Evolutionary conservation across 1,140 invertebrate genomes (phyloP).

Genomic region (Solen grandis): DNA sequence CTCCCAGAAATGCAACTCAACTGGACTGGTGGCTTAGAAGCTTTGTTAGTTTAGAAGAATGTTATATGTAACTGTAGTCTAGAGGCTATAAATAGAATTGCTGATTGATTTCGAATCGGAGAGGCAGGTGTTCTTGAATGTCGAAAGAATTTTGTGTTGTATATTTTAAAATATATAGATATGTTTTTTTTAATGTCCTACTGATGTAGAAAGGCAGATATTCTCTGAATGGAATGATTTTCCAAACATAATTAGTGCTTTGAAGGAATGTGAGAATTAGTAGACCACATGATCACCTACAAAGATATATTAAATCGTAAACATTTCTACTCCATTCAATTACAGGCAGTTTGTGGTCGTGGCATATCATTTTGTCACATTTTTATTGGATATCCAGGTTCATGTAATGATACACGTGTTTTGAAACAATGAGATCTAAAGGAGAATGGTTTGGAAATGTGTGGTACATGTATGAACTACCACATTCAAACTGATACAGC

Average conservation of each 20-base stretch:
- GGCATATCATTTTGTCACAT: not conserved
- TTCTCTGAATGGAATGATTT: conserved; percentile 26
- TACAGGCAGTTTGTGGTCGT: not conserved
- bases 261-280: conserved; percentile 59
- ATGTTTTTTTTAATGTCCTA: too few species aligned
- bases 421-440: not conserved
- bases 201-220: conserved; percentile 1
- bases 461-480: not conserved
- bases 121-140: conserved; percentile 11
- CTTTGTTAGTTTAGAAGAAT: conserved; percentile 28
- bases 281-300: conserved; percentile 64
- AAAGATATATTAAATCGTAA: conserved; percentile 46
- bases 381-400: not conserved
- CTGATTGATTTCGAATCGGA: conserved; percentile 25
- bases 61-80: not conserved
- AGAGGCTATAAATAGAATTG: conserved; percentile 30
- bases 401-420: not conserved
- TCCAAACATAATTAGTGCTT: conserved; percentile 56
- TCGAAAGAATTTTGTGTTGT: conserved; percentile 1
- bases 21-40: not conserved
- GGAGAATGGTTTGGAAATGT: not conserved
- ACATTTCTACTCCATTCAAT: not conserved
- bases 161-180: conserved; percentile 7
- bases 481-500: conserved; percentile 77
- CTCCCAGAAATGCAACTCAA: not conserved